Evolutionary conservation across 2,888 invertebrate species (phyloP), one percentile per base, ranked within the genome.

Genomic region (Myopa testacea): DNA sequence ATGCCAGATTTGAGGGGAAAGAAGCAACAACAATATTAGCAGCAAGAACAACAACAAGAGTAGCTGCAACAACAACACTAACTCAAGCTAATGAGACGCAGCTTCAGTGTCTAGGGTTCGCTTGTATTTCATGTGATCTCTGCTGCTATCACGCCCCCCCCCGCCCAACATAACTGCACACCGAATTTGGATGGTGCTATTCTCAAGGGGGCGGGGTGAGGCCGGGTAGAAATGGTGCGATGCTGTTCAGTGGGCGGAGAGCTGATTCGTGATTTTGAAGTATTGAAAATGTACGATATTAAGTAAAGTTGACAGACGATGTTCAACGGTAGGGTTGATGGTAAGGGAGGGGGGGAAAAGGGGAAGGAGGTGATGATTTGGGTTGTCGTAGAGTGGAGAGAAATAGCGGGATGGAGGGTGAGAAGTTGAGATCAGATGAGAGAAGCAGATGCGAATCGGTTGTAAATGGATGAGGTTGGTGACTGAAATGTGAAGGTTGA

Each of bases 261-360:
- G 62, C 26, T 62, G 65, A 65, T 65, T 26, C 65, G 3, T 65
- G 65, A 65, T 65, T 65, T 37, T 6, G 37, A 65, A 65, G 5
- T 8, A 65, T 14, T 38, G 65, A 38, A 65, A 65, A 5, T 34
- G 63, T 8, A 63, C 4, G n/a, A 55, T 8, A 55, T 45, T 45
- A 45, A 55, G 5, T 55, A n/a, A 14, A 55, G 55, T n/a, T 55
- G 55, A n/a, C 16, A 12, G 55, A 55, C 16, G n/a, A 55, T 50
- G 50, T 26, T 26, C 26, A 26, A 26, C 26, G 26, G 14, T 8
- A 50, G 50, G 50, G 14, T 8, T 14, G 50, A 10, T 4, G 14
- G 55, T 1, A 55, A n/a, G 55, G 55, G 55, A 55, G 1, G 55
- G n/a, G 10, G 55, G 10, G 55, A 10, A 4, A n/a, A 10, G 10